Evolutionary conservation across 1,140 invertebrate species (phyloP).

Genomic region (Drosophila navojoa): DNA sequence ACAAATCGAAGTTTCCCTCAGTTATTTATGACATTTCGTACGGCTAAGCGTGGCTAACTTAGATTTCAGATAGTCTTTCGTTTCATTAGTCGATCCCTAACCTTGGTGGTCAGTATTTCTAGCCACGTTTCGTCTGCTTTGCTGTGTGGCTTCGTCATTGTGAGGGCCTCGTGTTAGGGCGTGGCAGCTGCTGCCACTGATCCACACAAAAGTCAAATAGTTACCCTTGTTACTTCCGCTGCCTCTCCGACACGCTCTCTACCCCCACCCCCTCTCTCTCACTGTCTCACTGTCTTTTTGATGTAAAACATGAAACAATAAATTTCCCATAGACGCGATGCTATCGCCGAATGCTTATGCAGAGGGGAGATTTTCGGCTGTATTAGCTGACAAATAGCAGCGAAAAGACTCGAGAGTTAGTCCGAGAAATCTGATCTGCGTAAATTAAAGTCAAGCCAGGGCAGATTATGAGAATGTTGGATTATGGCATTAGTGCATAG

Average conservation of each 20-base stretch:
- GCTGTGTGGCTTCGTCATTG: conserved; percentile 38
- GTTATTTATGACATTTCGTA: conserved; percentile 58
- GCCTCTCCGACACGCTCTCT: neutral
- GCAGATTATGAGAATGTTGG: neutral
- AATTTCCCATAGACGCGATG: conserved; percentile 49
- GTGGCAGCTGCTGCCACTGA: conserved; percentile 11
- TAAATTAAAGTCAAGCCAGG: neutral
- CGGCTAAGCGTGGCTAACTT: conserved; percentile 37
- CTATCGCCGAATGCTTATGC: conserved; percentile 34
- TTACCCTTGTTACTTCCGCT: conserved; percentile 57
- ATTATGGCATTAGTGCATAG: too few relatives aligned
- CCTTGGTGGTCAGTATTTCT: conserved; percentile 59
- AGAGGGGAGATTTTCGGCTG: conserved; percentile 3
- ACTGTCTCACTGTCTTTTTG: conserved; percentile 11
- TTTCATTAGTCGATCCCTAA: conserved; percentile 20
- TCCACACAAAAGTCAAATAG: conserved; percentile 50
- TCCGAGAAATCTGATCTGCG: neutral
- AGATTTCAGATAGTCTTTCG: conserved; percentile 57
- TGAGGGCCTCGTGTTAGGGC: conserved; percentile 22
- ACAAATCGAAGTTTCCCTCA: conserved; percentile 57
- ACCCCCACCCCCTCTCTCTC: too few relatives aligned
- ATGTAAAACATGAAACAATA: conserved; percentile 48
- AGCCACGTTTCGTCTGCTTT: conserved; percentile 26
- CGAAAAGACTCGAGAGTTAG: neutral
- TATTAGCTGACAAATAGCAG: conserved; percentile 34